These are phyloP conservation scores for Rotaria sp. DNA, from an alignment of 2,888 invertebrate genomes.

Conservation along the genomic window DNA sequence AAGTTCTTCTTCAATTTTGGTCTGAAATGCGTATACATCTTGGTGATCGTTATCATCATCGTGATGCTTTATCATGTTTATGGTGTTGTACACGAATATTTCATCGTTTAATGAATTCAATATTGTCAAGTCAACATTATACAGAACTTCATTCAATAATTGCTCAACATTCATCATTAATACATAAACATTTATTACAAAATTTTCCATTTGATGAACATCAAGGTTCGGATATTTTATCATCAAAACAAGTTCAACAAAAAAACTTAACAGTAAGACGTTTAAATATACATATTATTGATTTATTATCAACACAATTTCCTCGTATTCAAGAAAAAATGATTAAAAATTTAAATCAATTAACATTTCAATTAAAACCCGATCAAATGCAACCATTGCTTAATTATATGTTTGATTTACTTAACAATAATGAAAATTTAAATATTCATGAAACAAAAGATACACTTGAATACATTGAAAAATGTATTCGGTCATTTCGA, in stretches of 20 bases:
- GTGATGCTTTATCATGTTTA: not conserved
- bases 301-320: slow-evolving; percentile 23
- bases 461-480: slow-evolving; percentile 15
- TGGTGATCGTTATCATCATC: slow-evolving; percentile 17
- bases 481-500: slow-evolving; percentile 15
- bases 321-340: slow-evolving; percentile 11
- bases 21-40: slow-evolving; percentile 29
- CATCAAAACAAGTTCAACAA: not conserved
- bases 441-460: slow-evolving; percentile 13
- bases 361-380: not conserved
- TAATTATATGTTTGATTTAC: slow-evolving; percentile 20
- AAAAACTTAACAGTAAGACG: not conserved
- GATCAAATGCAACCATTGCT: not conserved
- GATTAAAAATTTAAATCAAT: slow-evolving; percentile 3
- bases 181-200: slow-evolving; percentile 16
- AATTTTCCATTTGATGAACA: slow-evolving; percentile 30
- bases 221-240: not conserved
- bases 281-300: slow-evolving; percentile 25
- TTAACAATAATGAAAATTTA: slow-evolving; percentile 11
- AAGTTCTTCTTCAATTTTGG: slow-evolving; percentile 26
- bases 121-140: slow-evolving; percentile 12
- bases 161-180: not conserved
- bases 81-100: slow-evolving; percentile 20
- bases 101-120: not conserved
- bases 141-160: not conserved